Evolutionary conservation across 1,140 invertebrate species (phyloP).

Genomic region (Maniola jurtina): DNA sequence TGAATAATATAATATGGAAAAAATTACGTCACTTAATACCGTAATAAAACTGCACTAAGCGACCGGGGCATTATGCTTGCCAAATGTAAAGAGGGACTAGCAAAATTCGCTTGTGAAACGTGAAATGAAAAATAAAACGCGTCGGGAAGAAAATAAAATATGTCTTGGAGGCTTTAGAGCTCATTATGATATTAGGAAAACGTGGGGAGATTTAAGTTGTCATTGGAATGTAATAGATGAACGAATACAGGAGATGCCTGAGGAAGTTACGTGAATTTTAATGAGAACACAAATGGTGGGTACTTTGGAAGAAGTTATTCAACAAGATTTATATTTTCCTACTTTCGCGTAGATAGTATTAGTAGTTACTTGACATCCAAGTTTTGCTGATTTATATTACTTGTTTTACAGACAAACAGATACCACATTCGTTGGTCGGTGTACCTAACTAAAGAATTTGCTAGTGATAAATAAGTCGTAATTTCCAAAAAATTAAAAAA

Average conservation of each 20-base stretch:
- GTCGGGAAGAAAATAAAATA: constrained; percentile 73
- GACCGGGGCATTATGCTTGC: constrained; percentile 75
- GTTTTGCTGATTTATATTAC: too few relatives aligned
- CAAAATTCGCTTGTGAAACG: constrained; percentile 76
- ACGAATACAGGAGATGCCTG: constrained; percentile 35
- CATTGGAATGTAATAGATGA: constrained; percentile 58
- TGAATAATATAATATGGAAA: constrained; percentile 81
- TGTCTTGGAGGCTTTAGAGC: constrained; percentile 66
- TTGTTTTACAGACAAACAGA: too few relatives aligned
- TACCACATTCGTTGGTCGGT: too few relatives aligned
- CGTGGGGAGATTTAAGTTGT: constrained; percentile 71
- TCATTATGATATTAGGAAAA: constrained; percentile 75
- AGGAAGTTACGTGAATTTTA: constrained; percentile 21
- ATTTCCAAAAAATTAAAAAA: too few relatives aligned
- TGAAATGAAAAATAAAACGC: constrained; percentile 79
- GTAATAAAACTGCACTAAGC: constrained; percentile 80
- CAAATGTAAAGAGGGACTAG: constrained; percentile 70
- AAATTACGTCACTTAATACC: constrained; percentile 81
- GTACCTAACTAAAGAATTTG: too few relatives aligned
- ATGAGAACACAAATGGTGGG: constrained; percentile 17
- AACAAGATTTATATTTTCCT: constrained; percentile 1
- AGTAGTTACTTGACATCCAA: too few relatives aligned
- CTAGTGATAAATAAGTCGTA: too few relatives aligned
- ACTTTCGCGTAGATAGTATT: neutral
- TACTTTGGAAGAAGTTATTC: neutral